These are phyloP conservation scores for Nothobranchius kuhntae DNA, from an alignment of 2,113 vertebrate genomes.

Conservation along the genomic window DNA sequence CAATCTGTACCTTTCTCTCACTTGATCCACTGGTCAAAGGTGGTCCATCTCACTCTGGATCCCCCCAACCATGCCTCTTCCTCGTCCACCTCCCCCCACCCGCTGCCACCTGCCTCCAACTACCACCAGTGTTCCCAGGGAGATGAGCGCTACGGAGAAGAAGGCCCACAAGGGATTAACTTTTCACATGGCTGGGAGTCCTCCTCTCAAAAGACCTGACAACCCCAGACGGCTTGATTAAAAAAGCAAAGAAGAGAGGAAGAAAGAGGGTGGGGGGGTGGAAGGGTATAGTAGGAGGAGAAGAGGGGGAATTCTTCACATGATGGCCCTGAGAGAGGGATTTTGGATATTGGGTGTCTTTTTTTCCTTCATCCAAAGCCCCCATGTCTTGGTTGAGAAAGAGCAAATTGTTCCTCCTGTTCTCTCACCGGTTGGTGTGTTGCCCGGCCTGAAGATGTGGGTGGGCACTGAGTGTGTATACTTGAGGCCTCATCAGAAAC, in stretches of 20 bases:
- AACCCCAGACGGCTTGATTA: conserved; percentile 87
- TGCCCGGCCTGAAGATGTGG: conserved; percentile 64
- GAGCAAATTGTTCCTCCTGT: conserved; percentile 79
- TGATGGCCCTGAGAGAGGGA: conserved; percentile 83
- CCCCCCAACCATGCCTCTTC: conserved; percentile 45
- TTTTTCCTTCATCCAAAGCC: conserved; percentile 64
- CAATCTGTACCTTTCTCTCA: conserved; percentile 36
- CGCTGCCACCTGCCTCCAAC: conserved; percentile 71
- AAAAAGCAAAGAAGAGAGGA: conserved; percentile 82
- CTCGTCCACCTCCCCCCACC: conserved; percentile 32
- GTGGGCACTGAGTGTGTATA: conserved; percentile 57
- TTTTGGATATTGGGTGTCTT: conserved; percentile 84
- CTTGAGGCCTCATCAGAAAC: conserved; percentile 49
- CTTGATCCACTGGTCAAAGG: conserved; percentile 32
- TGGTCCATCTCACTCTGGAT: conserved; percentile 54
- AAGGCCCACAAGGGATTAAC: conserved; percentile 84
- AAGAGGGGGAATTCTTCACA: conserved; percentile 80
- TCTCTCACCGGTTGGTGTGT: conserved; percentile 62
- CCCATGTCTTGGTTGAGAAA: conserved; percentile 77
- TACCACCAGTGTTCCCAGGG: conserved; percentile 83
- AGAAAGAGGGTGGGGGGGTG: conserved; percentile 59
- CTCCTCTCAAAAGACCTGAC: conserved; percentile 84
- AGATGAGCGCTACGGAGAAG: conserved; percentile 81
- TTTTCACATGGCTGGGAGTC: conserved; percentile 88
- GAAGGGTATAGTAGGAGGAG: conserved; percentile 63